phyloP scores from a whole-genome alignment of 2,797 vertebrate genomes.

The Gobionotothen gibberifrons region DNA sequence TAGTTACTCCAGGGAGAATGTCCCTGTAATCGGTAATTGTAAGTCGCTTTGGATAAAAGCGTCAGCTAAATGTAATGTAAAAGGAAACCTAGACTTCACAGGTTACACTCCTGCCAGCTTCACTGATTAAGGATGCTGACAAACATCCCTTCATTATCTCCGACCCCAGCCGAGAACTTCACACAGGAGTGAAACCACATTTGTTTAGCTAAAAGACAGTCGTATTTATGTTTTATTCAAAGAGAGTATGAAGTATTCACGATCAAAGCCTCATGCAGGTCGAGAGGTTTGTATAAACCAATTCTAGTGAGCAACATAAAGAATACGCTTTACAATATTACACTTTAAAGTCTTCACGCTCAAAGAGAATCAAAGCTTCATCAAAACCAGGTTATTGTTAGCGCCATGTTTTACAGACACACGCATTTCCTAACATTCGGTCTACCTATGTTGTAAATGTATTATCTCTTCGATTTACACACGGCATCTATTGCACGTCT shows the following conservation, averaged over 20 bases:
- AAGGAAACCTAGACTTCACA: slow-evolving; percentile 28
- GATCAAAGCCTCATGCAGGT: slow-evolving; percentile 22
- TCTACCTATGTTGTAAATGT: too few species aligned
- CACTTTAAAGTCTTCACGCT: slow-evolving; percentile 22
- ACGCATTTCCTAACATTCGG: too few species aligned
- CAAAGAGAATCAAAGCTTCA: slow-evolving; percentile 10
- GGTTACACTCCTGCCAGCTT: slow-evolving; percentile 40
- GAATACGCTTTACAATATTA: slow-evolving; percentile 15
- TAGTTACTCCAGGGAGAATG: too few species aligned
- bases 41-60: too few species aligned
- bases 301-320: slow-evolving; percentile 14
- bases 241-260: slow-evolving; percentile 37
- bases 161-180: slow-evolving; percentile 20
- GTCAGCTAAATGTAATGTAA: too few species aligned
- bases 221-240: slow-evolving; percentile 59
- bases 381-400: slow-evolving; percentile 2
- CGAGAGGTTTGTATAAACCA: slow-evolving; percentile 39
- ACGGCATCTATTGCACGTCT: too few species aligned
- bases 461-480: too few species aligned
- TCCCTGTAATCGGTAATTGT: too few species aligned
- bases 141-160: slow-evolving; percentile 45
- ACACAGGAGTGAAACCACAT: slow-evolving; percentile 24
- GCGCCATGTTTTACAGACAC: slow-evolving; percentile 4
- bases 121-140: slow-evolving; percentile 38
- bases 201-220: slow-evolving; percentile 42